phyloP scores from a whole-genome alignment of 30 jellyfish, hydroid and myxozoan genomes.

The Turritopsis rubra region DNA sequence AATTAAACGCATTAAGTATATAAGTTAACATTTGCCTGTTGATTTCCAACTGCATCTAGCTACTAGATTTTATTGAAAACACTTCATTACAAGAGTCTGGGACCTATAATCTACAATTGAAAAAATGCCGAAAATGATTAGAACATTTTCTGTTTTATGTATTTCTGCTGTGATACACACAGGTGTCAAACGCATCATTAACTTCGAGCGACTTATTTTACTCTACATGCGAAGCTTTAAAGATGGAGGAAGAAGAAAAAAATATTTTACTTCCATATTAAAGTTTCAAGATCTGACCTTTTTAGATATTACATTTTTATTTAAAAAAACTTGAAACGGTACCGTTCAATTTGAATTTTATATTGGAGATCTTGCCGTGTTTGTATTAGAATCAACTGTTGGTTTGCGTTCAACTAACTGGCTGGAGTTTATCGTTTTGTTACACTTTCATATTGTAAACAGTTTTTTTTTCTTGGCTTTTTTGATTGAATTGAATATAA shows the following conservation, averaged over 20 bases:
- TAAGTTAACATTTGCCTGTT: not conserved
- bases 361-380: not conserved
- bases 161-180: slow-evolving; percentile 9
- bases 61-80: not conserved
- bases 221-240: not conserved
- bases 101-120: not conserved
- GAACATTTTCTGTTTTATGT: not conserved
- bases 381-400: not conserved
- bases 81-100: not conserved
- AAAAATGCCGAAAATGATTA: slow-evolving; percentile 8
- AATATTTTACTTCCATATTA: not conserved
- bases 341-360: not conserved
- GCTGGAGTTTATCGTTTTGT: not conserved
- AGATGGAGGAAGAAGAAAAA: not conserved
- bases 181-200: slow-evolving; percentile 19
- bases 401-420: not conserved
- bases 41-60: not conserved
- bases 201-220: slow-evolving; percentile 8
- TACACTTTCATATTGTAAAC: not conserved
- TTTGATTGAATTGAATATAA: not conserved
- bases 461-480: not conserved
- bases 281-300: too few species aligned
- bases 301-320: too few species aligned
- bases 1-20: too few species aligned
- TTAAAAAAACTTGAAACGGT: too few species aligned